phyloP scores from a whole-genome alignment of 23 tunicate genomes.

The Trididemnum miniatum region DNA sequence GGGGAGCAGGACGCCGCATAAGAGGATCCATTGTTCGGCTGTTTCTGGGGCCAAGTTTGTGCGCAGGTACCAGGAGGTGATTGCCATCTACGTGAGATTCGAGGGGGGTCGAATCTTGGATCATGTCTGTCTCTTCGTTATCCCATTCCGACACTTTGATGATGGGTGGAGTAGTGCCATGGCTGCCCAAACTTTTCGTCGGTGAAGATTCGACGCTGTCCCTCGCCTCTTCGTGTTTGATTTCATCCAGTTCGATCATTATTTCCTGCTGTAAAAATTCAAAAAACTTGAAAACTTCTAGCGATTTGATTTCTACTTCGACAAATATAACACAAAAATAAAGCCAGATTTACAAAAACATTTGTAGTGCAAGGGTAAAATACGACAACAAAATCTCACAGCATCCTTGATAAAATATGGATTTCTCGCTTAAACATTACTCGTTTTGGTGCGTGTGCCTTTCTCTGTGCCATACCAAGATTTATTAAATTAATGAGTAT shows the following conservation, averaged over 20 bases:
- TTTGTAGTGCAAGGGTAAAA: too few species aligned
- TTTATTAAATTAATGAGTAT: too few species aligned
- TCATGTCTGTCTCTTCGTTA: neutral
- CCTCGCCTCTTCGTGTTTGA: neutral
- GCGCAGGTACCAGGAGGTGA: neutral
- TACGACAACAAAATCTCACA: too few species aligned
- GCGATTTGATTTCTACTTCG: too few species aligned
- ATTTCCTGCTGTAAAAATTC: too few species aligned
- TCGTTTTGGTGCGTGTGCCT: too few species aligned
- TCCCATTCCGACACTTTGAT: neutral
- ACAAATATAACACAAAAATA: too few species aligned
- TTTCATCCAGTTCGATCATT: neutral
- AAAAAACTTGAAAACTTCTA: too few species aligned
- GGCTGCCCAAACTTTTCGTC: neutral
- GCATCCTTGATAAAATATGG: too few species aligned
- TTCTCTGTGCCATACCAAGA: too few species aligned
- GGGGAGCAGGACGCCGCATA: neutral
- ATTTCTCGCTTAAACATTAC: too few species aligned
- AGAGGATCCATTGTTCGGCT: constrained; percentile 1
- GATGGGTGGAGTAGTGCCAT: neutral
- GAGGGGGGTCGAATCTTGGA: neutral
- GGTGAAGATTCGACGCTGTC: neutral
- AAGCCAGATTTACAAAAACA: too few species aligned
- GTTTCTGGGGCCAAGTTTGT: neutral
- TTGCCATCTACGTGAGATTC: neutral